Evolutionary conservation across 2,797 vertebrate species (phyloP), one percentile per base, ranked within the genome.

Genomic region (Semotilus atromaculatus): DNA sequence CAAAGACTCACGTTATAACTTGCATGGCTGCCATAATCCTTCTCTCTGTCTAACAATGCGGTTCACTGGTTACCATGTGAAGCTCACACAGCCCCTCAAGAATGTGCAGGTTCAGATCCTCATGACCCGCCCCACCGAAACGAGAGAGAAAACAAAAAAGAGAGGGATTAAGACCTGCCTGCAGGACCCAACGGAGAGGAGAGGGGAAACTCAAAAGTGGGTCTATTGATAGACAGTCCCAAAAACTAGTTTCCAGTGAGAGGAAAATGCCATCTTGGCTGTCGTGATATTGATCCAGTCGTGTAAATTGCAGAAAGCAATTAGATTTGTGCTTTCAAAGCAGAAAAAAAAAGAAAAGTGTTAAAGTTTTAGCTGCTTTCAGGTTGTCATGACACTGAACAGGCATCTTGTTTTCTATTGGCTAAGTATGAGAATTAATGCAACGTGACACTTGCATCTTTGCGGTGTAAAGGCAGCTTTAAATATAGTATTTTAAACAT

Each of bases 11-110:
- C 94, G 96, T 97, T 97, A 96, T 96, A 96, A 96, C 97, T 96
- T 97, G 96, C 96, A 96, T 91, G 96, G 96, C 96, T 95, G 92
- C 94, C 94, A 96, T 96, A 96, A 94, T 97, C 97, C 97, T 94
- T 96, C 79, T 97, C 97, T 97, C 96, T 97, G 94, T 94, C 94
- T 91, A 97, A 97, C 97, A 98, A 98, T 96, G 95, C 94, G 93
- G 91, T 92, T 95, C 94, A 91, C 93, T 93, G 92, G 97, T 98
- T 97, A 97, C 97, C 97, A 97, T 97, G 97, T 96, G 96, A 96
- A 97, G 95, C 92, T 95, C 95, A 95, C 94, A 96, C 92, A 94
- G 93, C 94, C 95, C 91, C 93, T 92, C 95, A 97, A 97, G 97
- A 98, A 98, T 98, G 97, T 94, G 94, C 95, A 92, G 94, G 94